Evolutionary conservation across 2,888 invertebrate genomes (phyloP), one percentile per base, ranked within the genome.

Genomic region (Melolontha melolontha): DNA sequence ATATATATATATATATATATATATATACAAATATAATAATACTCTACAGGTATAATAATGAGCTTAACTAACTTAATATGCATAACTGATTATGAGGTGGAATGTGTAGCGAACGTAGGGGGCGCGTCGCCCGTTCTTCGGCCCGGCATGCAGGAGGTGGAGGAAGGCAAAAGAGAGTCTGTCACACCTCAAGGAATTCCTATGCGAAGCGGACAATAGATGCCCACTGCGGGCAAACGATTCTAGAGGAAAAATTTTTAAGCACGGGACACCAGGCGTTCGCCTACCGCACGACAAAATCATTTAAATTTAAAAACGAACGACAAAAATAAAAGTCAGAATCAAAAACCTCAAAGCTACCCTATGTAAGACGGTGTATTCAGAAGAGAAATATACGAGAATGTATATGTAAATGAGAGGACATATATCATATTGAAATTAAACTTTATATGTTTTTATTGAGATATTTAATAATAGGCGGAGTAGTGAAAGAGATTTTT

Each of bases 31-130:
- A 81, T 80, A 81, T 81, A 80, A 81, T 79, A 75, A 79, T 78
- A 78, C 79, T 80, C 79, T 73, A 77, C 80, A 76, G 81, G 81
- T 81, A 80, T 81, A 80, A 81, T 82, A 82, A 82, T 82, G 81
- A 82, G 80, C 81, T 81, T 81, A 82, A 81, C 81, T 78, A 81
- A 81, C 80, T 81, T 81, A 82, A 82, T 81, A 81, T 81, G 81
- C 81, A 81, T 81, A 81, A 81, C 81, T 81, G 81, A 82, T 82
- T 82, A 81, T 81, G 79, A 75, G 75, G 76, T 74, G 78, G 80
- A 79, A 80, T 80, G 78, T 78, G 76, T 76, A 75, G 72, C 73
- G 70, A 66, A 62, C 52, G 67, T 50, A 62, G 67, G 47, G 59
- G 67, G 67, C 55, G 62, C 67, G 67, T 59, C 55, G 54, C 12